Evolutionary conservation across 2,888 invertebrate genomes (phyloP).

Genomic region (Xestia rhomboidea): DNA sequence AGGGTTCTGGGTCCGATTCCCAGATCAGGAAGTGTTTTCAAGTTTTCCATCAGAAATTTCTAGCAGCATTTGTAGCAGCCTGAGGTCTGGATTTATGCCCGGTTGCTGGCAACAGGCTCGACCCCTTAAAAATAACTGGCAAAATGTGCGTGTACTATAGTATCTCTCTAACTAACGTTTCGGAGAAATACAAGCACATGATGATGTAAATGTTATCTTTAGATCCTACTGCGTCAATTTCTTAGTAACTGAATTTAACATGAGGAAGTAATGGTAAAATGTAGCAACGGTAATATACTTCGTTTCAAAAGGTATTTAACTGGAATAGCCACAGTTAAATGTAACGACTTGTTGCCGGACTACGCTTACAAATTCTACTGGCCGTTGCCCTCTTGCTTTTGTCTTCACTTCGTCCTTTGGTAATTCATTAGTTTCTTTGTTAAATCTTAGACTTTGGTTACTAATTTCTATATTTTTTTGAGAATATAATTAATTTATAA

Average conservation of each 20-base stretch:
- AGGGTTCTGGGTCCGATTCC: background rate
- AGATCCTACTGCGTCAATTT: background rate
- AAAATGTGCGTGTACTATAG: background rate
- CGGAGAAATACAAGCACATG: background rate
- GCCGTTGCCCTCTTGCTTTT: constrained; percentile 6
- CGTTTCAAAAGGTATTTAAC: constrained; percentile 27
- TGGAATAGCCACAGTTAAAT: constrained; percentile 42
- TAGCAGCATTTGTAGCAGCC: no score
- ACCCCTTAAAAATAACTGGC: background rate
- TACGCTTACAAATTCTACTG: background rate
- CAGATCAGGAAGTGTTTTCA: background rate
- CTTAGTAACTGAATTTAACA: constrained; percentile 1
- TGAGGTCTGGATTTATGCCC: background rate
- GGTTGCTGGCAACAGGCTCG: background rate
- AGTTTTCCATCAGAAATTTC: background rate
- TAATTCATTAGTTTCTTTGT: background rate
- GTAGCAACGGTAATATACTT: constrained; percentile 27
- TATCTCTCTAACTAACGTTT: background rate
- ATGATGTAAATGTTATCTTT: background rate
- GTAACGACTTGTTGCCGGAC: constrained; percentile 23
- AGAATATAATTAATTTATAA: background rate
- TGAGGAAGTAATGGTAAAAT: constrained; percentile 32
- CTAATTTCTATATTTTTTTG: background rate
- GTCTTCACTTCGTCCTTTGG: background rate
- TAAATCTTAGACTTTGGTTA: background rate